These are phyloP conservation scores for Lacanobia oleracea DNA, from an alignment of 2,888 invertebrate genomes.

Conservation along the genomic window DNA sequence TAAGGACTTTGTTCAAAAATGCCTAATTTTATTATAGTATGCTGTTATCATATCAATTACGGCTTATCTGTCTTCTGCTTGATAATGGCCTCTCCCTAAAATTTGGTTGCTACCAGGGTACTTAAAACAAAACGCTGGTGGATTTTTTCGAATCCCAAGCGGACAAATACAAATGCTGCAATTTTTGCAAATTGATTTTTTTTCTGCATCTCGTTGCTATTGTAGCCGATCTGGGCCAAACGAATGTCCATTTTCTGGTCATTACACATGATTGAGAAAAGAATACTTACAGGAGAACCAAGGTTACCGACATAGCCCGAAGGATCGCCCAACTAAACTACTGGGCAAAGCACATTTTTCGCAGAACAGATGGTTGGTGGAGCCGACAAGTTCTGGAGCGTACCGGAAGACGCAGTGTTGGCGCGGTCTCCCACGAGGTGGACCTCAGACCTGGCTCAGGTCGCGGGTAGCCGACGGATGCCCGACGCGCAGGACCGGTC, in stretches of 20 bases:
- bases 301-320: too few species aligned
- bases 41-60: constrained; percentile 18
- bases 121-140: not conserved
- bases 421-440: too few species aligned
- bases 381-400: too few species aligned
- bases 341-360: too few species aligned
- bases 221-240: not conserved
- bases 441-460: too few species aligned
- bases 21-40: constrained; percentile 10
- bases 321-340: too few species aligned
- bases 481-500: too few species aligned
- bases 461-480: too few species aligned
- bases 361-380: too few species aligned
- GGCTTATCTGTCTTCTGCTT: constrained; percentile 24
- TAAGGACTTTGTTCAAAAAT: constrained; percentile 26
- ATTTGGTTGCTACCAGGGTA: not conserved
- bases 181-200: too few species aligned
- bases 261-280: not conserved
- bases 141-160: not conserved
- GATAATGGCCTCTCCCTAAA: constrained; percentile 4
- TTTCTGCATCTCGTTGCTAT: not conserved
- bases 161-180: too few species aligned
- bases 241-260: not conserved
- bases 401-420: too few species aligned
- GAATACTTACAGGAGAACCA: not conserved